Percentiles rank a stretch among this genome's conserved stretches.
phyloP scores from a whole-genome alignment of 2,797 vertebrate species.

The Hoplostethus mediterraneus region DNA sequence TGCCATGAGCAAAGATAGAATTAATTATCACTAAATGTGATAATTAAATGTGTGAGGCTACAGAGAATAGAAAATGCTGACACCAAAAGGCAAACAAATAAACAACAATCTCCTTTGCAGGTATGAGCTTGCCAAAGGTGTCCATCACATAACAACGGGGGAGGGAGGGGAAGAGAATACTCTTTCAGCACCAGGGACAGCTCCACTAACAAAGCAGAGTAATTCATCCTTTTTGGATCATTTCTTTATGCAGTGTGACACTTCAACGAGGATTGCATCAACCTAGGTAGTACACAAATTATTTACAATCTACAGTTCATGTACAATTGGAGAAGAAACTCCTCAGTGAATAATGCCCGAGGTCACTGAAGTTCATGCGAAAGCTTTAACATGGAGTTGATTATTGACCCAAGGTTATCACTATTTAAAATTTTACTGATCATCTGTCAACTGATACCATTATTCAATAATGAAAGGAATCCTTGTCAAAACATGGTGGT shows the following conservation, averaged over 20 bases:
- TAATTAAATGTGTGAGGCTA: neutral
- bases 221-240: neutral
- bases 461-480: neutral
- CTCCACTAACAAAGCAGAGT: neutral
- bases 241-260: neutral
- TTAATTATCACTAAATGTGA: no score
- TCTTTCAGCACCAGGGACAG: constrained; percentile 50
- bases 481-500: neutral
- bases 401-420: neutral
- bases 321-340: neutral
- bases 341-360: neutral
- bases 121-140: neutral
- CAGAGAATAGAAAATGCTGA: neutral
- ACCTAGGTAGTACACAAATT: neutral
- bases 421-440: neutral
- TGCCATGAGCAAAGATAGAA: neutral
- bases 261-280: neutral
- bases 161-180: neutral
- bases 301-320: neutral
- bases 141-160: neutral
- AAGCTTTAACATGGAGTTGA: constrained; percentile 1
- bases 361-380: neutral
- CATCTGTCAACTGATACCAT: neutral
- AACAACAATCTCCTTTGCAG: neutral
- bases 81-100: neutral